phyloP scores from a whole-genome alignment of 2,113 vertebrate genomes.

The Microtus pennsylvanicus region DNA sequence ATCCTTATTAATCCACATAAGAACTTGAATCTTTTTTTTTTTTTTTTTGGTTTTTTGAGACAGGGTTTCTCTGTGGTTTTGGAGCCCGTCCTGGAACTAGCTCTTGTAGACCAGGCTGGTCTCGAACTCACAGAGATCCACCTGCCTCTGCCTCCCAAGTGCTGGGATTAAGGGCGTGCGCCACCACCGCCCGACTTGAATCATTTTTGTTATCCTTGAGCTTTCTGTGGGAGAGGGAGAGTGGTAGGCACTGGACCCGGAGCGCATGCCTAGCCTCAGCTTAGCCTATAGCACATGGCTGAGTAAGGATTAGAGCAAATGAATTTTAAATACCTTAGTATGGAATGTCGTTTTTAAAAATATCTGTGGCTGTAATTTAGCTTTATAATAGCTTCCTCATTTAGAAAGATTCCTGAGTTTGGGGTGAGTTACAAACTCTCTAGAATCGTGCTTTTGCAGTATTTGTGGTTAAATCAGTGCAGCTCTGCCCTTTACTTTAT shows the following conservation, averaged over 20 bases:
- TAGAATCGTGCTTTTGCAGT: not conserved
- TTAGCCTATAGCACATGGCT: not conserved
- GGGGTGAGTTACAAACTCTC: not conserved
- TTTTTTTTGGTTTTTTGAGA: too few relatives aligned
- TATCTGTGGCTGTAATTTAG: not conserved
- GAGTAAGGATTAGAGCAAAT: not conserved
- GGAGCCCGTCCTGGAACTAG: too few relatives aligned
- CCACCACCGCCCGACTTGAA: not conserved
- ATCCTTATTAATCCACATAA: not conserved
- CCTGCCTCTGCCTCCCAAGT: too few relatives aligned
- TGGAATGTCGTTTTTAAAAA: not conserved
- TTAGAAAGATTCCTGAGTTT: not conserved
- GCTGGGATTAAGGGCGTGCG: too few relatives aligned
- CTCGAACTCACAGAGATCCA: too few relatives aligned
- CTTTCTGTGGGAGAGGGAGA: not conserved
- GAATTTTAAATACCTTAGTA: not conserved
- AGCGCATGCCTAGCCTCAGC: not conserved
- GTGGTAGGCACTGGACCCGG: not conserved
- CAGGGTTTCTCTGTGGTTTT: too few relatives aligned
- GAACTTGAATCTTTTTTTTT: not conserved
- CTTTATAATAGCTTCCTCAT: not conserved
- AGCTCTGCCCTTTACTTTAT: constrained; percentile 30
- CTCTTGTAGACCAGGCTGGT: too few relatives aligned
- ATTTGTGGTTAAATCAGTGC: not conserved
- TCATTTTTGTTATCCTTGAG: not conserved